Percentiles rank a stretch among this genome's conserved stretches.
phyloP scores from a whole-genome alignment of 2,113 vertebrate genomes.

The Pithys albifrons region DNA sequence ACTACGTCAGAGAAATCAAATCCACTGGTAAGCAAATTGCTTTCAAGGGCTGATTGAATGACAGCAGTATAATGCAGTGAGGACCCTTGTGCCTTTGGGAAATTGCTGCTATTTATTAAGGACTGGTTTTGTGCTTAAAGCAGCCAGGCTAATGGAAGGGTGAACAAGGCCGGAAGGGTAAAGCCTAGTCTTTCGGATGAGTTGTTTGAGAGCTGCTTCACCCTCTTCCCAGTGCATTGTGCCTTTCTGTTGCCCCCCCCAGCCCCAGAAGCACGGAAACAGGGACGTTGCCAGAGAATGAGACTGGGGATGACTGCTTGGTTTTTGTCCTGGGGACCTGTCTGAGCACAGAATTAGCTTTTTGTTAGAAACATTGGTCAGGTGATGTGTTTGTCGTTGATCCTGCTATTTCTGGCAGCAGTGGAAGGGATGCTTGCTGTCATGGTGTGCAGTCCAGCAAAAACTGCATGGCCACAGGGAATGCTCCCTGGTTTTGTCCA shows the following conservation, averaged over 20 bases:
- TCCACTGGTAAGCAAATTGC: constrained; percentile 84
- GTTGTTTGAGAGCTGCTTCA: background rate
- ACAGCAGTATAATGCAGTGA: background rate
- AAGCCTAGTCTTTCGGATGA: background rate
- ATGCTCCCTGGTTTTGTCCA: background rate
- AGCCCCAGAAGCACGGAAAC: background rate
- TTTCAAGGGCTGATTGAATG: constrained; percentile 16
- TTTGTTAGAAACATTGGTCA: background rate
- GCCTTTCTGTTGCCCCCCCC: background rate
- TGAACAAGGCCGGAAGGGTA: background rate
- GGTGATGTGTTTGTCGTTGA: background rate
- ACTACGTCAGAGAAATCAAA: constrained; percentile 97
- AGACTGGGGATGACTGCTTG: background rate
- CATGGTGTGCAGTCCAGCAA: background rate
- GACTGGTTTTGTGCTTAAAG: background rate
- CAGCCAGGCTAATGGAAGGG: background rate
- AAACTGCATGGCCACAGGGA: background rate
- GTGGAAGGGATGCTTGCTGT: background rate
- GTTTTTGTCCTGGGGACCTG: background rate
- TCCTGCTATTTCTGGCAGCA: background rate
- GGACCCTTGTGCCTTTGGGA: background rate
- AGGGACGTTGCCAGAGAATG: background rate
- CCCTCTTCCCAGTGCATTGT: background rate
- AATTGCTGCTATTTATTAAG: constrained; percentile 28
- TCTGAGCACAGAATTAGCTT: background rate